These are phyloP conservation scores for Drosophila greeni DNA, from an alignment of 2,888 invertebrate species.

Conservation along the genomic window DNA sequence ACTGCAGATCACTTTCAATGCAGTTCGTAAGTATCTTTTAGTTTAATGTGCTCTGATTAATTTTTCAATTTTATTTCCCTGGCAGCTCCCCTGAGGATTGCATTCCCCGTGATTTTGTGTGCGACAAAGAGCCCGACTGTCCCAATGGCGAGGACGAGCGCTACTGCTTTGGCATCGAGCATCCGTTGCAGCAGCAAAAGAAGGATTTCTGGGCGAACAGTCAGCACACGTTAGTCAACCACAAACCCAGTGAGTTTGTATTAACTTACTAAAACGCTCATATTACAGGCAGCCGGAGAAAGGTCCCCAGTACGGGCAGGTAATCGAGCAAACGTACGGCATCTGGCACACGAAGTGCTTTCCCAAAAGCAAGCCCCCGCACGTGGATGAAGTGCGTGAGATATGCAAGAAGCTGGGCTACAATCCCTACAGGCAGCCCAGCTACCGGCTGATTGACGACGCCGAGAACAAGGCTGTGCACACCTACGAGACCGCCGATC, in stretches of 20 bases:
- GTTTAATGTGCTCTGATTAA: no score
- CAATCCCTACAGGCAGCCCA: slow-evolving; percentile 77
- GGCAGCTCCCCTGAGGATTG: slow-evolving; percentile 80
- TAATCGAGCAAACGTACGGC: slow-evolving; percentile 83
- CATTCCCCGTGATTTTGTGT: slow-evolving; percentile 86
- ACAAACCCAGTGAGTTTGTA: not conserved
- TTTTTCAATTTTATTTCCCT: no score
- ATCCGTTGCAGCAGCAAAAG: slow-evolving; percentile 61
- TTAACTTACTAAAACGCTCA: not conserved
- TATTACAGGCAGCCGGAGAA: slow-evolving; percentile 22
- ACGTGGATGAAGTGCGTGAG: slow-evolving; percentile 79
- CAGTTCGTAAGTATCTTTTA: slow-evolving; percentile 77
- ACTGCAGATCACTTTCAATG: slow-evolving; percentile 80
- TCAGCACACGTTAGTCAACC: slow-evolving; percentile 18
- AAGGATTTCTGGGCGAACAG: slow-evolving; percentile 33
- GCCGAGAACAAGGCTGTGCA: slow-evolving; percentile 64
- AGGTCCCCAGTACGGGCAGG: slow-evolving; percentile 82
- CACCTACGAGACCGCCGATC: slow-evolving; percentile 63
- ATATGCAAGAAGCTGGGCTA: slow-evolving; percentile 84
- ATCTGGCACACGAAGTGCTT: slow-evolving; percentile 87
- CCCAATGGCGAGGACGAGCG: slow-evolving; percentile 86
- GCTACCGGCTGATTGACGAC: slow-evolving; percentile 76
- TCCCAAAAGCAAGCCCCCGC: slow-evolving; percentile 80
- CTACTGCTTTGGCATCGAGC: slow-evolving; percentile 81
- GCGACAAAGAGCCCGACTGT: slow-evolving; percentile 87